Percentiles rank a stretch among this genome's conserved stretches.
phyloP scores from a whole-genome alignment of 2,113 vertebrate species.

The Sciurus niger region DNA sequence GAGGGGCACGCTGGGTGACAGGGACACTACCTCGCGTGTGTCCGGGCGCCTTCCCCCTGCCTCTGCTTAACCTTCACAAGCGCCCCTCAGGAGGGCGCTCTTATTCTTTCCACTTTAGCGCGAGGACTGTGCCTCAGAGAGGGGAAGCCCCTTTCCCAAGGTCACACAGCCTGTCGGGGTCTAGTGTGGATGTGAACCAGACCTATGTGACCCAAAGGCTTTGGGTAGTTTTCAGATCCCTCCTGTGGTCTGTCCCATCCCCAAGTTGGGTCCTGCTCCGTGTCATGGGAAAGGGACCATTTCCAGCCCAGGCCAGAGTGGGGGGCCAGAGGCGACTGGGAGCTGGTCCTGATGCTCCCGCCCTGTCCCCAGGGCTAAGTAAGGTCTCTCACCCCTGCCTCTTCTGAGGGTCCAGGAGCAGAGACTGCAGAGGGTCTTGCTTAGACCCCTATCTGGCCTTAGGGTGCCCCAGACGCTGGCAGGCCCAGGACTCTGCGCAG shows the following conservation, averaged over 20 bases:
- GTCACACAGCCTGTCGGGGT: conserved; percentile 58
- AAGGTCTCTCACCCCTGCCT: neutral
- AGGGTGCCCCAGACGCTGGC: neutral
- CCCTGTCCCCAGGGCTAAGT: neutral
- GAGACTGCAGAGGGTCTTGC: neutral
- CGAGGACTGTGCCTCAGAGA: conserved; percentile 28
- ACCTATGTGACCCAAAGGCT: neutral
- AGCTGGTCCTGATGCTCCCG: neutral
- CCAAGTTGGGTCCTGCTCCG: neutral
- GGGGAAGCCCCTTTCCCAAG: conserved; percentile 66
- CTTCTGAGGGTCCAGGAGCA: neutral
- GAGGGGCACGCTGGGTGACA: neutral
- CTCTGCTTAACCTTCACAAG: conserved; percentile 53
- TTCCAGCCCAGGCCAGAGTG: neutral
- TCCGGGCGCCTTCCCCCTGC: neutral
- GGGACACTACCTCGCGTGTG: neutral
- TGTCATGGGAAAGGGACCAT: neutral
- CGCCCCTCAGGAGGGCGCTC: neutral
- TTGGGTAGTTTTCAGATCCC: neutral
- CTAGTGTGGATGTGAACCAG: neutral
- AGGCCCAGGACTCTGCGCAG: neutral
- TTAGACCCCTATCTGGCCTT: neutral
- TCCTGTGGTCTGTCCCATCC: neutral
- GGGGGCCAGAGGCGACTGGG: neutral
- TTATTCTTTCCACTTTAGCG: conserved; percentile 10